Evolutionary conservation across 2,113 vertebrate genomes (phyloP).

Genomic region (Laterallus jamaicensis): DNA sequence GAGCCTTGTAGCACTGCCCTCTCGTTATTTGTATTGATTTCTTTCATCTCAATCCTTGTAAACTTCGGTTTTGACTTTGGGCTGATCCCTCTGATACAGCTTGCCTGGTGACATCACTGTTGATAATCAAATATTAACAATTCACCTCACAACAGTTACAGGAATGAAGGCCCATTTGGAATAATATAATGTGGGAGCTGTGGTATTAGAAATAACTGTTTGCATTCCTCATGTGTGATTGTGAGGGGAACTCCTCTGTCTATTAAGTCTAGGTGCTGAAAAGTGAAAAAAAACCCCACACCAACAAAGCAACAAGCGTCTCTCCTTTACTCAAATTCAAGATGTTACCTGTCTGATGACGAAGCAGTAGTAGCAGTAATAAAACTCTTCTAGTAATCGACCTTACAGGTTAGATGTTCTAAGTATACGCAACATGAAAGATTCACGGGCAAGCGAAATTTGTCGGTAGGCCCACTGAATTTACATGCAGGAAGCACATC

Average conservation of each 20-base stretch:
- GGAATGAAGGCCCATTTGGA: background rate
- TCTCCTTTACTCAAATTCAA: background rate
- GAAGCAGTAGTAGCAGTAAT: background rate
- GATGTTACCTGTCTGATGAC: background rate
- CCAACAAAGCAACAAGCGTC: background rate
- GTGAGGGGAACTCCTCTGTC: background rate
- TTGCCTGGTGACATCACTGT: constrained; percentile 25
- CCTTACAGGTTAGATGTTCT: background rate
- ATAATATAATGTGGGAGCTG: background rate
- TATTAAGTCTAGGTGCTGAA: background rate
- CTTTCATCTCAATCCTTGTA: constrained; percentile 32
- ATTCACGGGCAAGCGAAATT: background rate
- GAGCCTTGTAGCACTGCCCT: background rate
- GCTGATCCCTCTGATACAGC: background rate
- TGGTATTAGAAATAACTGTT: background rate
- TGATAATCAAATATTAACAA: background rate
- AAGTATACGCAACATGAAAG: background rate
- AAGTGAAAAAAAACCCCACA: background rate
- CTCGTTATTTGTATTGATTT: constrained; percentile 40
- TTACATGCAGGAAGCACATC: background rate
- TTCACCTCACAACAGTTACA: background rate
- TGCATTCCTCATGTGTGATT: background rate
- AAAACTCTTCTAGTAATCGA: background rate
- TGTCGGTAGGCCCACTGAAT: background rate
- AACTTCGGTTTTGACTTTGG: constrained; percentile 3